Percentiles rank a stretch among this genome's conserved stretches.
Evolutionary conservation across 1,140 invertebrate species (phyloP).

Genomic region (Drosophila biarmipes): DNA sequence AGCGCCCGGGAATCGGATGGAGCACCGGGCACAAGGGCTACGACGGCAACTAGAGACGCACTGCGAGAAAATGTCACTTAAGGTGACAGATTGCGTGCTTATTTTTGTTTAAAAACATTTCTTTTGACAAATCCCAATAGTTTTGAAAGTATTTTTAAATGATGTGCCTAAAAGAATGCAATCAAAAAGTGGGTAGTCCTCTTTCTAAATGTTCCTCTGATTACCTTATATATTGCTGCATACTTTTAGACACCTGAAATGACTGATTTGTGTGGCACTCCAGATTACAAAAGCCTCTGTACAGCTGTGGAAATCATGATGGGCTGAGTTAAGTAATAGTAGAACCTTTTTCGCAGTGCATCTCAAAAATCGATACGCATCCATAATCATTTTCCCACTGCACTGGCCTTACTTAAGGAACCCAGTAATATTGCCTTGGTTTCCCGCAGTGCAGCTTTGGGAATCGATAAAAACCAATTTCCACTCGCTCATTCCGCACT

Average conservation of each 20-base stretch:
- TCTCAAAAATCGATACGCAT: not conserved
- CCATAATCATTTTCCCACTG: not conserved
- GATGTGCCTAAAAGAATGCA: too few relatives aligned
- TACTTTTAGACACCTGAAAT: too few relatives aligned
- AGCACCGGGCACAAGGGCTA: slow-evolving; percentile 34
- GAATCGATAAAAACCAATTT: slow-evolving; percentile 81
- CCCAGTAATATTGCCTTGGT: not conserved
- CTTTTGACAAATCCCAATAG: too few relatives aligned
- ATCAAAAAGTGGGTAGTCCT: too few relatives aligned
- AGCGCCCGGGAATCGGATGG: slow-evolving; percentile 31
- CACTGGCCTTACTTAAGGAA: not conserved
- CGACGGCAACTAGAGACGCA: slow-evolving; percentile 22
- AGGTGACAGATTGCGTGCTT: not conserved
- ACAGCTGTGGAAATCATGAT: not conserved
- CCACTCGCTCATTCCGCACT: slow-evolving; percentile 46
- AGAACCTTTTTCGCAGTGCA: not conserved
- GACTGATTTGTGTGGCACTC: too few relatives aligned
- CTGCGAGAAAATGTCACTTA: slow-evolving; percentile 7
- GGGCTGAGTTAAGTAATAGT: not conserved
- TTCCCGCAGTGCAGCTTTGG: slow-evolving; percentile 52
- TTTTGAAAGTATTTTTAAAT: too few relatives aligned
- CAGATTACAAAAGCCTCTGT: too few relatives aligned
- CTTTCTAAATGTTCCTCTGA: too few relatives aligned
- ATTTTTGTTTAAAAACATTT: too few relatives aligned
- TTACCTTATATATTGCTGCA: too few relatives aligned